These are phyloP conservation scores for Bovichtus diacanthus DNA, from an alignment of 2,797 vertebrate genomes.

Conservation along the genomic window DNA sequence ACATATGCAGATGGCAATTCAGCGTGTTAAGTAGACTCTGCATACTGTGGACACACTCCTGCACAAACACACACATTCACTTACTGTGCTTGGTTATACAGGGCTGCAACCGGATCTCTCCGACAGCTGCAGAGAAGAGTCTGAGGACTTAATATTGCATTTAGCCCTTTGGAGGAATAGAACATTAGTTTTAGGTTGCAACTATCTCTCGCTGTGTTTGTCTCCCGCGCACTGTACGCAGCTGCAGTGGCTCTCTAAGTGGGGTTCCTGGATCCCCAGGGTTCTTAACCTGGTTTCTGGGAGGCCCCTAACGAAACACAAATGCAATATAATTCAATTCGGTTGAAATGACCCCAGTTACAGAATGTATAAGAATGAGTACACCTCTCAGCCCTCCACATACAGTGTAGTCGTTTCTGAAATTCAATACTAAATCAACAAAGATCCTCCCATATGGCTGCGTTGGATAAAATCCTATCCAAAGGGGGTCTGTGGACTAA, in stretches of 20 bases:
- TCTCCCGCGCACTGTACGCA: constrained; percentile 27
- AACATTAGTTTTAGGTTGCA: constrained; percentile 69
- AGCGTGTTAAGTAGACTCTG: constrained; percentile 45
- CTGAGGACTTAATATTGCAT: constrained; percentile 73
- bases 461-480: constrained; percentile 37
- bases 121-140: constrained; percentile 72
- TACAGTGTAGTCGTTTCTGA: constrained; percentile 20
- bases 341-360: constrained; percentile 44
- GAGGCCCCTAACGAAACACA: constrained; percentile 34
- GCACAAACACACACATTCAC: constrained; percentile 23
- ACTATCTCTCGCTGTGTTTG: constrained; percentile 20
- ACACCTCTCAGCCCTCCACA: constrained; percentile 16
- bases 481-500: constrained; percentile 28
- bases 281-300: constrained; percentile 28
- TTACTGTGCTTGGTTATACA: constrained; percentile 45
- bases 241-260: constrained; percentile 52
- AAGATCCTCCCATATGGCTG: constrained; percentile 57
- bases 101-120: constrained; percentile 63
- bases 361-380: constrained; percentile 42
- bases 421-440: constrained; percentile 54
- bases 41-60: constrained; percentile 1
- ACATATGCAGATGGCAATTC: constrained; percentile 57
- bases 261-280: constrained; percentile 28
- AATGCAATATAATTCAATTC: constrained; percentile 44
- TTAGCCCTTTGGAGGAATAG: constrained; percentile 63